Evolutionary conservation across 2,113 vertebrate genomes (phyloP).

Genomic region (Geothlypis trichas): DNA sequence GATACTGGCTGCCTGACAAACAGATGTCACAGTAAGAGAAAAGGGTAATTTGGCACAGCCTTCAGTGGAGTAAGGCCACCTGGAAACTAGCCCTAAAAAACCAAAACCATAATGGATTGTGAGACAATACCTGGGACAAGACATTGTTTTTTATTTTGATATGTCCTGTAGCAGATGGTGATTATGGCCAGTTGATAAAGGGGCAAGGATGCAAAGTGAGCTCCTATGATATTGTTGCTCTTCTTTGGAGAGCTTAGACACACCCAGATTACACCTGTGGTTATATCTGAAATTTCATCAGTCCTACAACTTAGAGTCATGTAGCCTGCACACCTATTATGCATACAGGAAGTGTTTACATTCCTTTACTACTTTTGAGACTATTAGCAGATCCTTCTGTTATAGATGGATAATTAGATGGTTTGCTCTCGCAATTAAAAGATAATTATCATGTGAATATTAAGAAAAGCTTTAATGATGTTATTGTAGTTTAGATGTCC

Average conservation of each 20-base stretch:
- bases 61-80: neutral
- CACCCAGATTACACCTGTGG: neutral
- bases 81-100: neutral
- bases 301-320: neutral
- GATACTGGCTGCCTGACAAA: slow-evolving; percentile 8
- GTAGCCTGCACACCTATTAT: neutral
- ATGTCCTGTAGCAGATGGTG: neutral
- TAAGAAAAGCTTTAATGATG: too few species aligned
- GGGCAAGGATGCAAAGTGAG: neutral
- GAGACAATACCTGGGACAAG: neutral
- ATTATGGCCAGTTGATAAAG: neutral
- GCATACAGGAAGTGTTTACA: neutral
- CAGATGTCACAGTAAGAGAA: neutral
- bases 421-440: too few species aligned
- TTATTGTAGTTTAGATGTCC: too few species aligned
- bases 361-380: neutral
- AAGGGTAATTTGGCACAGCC: neutral
- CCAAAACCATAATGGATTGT: neutral
- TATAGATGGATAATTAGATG: too few species aligned
- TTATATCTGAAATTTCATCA: neutral
- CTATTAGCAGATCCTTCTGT: neutral
- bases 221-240: neutral
- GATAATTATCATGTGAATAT: too few species aligned
- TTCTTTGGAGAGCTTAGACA: neutral
- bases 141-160: neutral